These are phyloP conservation scores for Anoura caudifer DNA, from an alignment of 2,113 vertebrate species.

Conservation along the genomic window DNA sequence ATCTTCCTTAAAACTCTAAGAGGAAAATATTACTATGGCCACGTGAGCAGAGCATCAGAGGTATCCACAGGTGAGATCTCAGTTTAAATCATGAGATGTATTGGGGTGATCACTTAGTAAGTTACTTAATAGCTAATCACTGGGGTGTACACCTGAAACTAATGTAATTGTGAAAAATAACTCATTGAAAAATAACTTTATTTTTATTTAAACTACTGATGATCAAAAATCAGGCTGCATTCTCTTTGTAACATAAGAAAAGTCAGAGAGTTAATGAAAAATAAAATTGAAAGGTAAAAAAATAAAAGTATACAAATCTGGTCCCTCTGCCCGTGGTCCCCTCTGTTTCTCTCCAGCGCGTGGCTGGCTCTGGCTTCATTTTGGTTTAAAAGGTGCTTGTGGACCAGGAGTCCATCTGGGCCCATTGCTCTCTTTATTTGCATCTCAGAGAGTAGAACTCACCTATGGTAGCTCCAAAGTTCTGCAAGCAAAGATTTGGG, in stretches of 20 bases:
- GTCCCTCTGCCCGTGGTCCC: fast-evolving
- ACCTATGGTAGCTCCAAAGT: neutral
- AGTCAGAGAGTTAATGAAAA: too few species aligned
- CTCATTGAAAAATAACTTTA: too few species aligned
- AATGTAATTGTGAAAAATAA: too few species aligned
- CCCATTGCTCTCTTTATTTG: neutral
- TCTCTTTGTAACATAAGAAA: too few species aligned
- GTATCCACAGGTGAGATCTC: neutral
- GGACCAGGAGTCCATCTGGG: neutral
- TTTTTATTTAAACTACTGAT: too few species aligned
- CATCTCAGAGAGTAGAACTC: neutral
- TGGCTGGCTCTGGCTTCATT: fast-evolving
- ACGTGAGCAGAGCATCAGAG: neutral
- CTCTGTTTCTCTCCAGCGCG: neutral
- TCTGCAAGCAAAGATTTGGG: neutral
- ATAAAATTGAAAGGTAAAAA: too few species aligned
- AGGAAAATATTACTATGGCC: neutral
- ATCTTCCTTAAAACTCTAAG: neutral
- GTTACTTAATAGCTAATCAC: too few species aligned
- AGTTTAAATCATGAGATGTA: neutral
- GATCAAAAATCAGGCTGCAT: too few species aligned
- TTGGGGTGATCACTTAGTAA: too few species aligned
- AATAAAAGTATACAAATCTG: too few species aligned
- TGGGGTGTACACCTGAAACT: too few species aligned
- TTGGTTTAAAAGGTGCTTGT: neutral